A percentile compares a stretch with the other conserved stretches of the same genome.
These are phyloP conservation scores for Macrosoma leucophasiata DNA, from an alignment of 2,888 invertebrate genomes.

Conservation along the genomic window DNA sequence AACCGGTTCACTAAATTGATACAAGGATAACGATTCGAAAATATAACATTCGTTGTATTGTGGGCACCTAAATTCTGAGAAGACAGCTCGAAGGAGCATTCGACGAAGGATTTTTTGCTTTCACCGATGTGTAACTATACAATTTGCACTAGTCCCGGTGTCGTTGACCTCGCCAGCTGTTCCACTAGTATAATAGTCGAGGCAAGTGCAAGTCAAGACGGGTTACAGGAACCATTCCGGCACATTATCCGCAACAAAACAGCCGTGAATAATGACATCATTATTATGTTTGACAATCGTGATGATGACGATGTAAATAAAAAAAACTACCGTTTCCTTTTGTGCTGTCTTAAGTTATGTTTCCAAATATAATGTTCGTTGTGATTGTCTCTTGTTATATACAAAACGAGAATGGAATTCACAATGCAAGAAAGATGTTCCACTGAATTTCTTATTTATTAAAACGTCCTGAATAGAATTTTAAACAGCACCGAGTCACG, in stretches of 20 bases:
- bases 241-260: slow-evolving; percentile 64
- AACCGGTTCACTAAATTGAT: too few relatives aligned
- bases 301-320: slow-evolving; percentile 50
- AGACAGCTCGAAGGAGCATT: slow-evolving; percentile 3
- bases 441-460: slow-evolving; percentile 43
- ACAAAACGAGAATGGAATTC: slow-evolving; percentile 19
- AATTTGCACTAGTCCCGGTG: slow-evolving; percentile 65
- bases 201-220: slow-evolving; percentile 54
- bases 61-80: slow-evolving; percentile 28
- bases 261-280: slow-evolving; percentile 66
- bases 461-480: slow-evolving; percentile 42
- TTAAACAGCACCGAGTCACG: slow-evolving; percentile 43
- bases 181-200: slow-evolving; percentile 56
- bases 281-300: slow-evolving; percentile 48
- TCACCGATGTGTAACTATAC: slow-evolving; percentile 61
- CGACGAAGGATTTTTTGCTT: slow-evolving; percentile 61
- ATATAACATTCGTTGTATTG: slow-evolving; percentile 44
- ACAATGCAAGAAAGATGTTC: slow-evolving; percentile 32
- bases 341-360: not conserved
- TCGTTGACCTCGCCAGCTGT: slow-evolving; percentile 71
- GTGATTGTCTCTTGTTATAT: not conserved
- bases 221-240: slow-evolving; percentile 56
- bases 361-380: not conserved
- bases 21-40: slow-evolving; percentile 34
- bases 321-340: slow-evolving; percentile 15